Percentiles rank a stretch among this genome's conserved stretches.
Conservation (phyloP, 2,888 invertebrate species). For the Sarcophaga subvicina region DNA sequence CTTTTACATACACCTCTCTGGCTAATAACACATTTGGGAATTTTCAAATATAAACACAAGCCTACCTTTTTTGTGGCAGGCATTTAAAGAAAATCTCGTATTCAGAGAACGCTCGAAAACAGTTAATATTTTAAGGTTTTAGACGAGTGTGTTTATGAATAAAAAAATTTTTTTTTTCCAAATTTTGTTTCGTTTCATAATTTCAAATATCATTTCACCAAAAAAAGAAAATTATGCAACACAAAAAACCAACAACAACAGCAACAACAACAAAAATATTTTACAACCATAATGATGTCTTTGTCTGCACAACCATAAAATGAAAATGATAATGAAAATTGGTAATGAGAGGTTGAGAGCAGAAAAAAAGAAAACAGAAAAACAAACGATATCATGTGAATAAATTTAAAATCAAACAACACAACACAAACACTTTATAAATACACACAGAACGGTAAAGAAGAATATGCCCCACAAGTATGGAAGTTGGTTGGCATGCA, state of each 20-base stretch:
- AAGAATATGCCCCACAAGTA: no score
- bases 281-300: no score
- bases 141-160: no score
- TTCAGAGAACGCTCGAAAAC: not conserved
- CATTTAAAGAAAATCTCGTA: not conserved
- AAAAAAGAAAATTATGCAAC: slow-evolving; percentile 28
- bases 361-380: no score
- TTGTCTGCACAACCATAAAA: no score
- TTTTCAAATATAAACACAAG: slow-evolving; percentile 16
- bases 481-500: not conserved
- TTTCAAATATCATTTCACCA: slow-evolving; percentile 63
- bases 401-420: no score
- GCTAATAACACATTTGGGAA: slow-evolving; percentile 51
- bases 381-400: no score
- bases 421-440: no score
- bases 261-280: not conserved
- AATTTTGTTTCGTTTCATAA: slow-evolving; percentile 48
- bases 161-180: slow-evolving; percentile 50
- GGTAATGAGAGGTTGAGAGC: no score
- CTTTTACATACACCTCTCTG: slow-evolving; percentile 36
- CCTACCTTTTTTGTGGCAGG: not conserved
- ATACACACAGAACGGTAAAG: no score
- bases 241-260: not conserved
- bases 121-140: not conserved
- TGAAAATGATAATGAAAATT: no score